Conservation (phyloP, 2,113 vertebrate genomes). For the Oxyura jamaicensis region DNA sequence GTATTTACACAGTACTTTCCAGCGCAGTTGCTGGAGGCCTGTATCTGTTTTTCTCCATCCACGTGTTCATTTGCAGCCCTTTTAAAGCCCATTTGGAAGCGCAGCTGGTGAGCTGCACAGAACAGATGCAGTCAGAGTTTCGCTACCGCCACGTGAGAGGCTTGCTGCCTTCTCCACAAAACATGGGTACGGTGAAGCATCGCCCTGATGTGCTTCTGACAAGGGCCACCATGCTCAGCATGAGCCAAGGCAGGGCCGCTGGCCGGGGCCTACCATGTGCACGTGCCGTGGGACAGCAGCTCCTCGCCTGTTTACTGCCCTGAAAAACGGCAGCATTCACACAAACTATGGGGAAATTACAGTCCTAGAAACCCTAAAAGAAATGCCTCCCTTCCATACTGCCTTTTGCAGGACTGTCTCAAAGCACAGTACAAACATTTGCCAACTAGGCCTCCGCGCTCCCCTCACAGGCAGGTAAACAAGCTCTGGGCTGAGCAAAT, state of each 20-base stretch:
- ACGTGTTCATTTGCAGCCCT: neutral
- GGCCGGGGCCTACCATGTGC: no score
- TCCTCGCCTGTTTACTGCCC: neutral
- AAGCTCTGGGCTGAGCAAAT: neutral
- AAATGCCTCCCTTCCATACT: fast-evolving
- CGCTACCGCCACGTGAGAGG: neutral
- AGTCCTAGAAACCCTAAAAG: neutral
- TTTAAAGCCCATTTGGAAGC: neutral
- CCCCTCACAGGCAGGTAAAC: slow-evolving; percentile 38
- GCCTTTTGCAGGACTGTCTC: neutral
- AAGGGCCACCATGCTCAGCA: neutral
- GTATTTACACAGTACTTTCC: neutral
- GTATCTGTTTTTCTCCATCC: neutral
- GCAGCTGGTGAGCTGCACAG: fast-evolving
- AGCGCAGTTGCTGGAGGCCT: neutral
- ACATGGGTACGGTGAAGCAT: neutral
- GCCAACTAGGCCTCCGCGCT: neutral
- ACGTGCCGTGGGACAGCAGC: neutral
- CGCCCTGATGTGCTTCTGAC: neutral
- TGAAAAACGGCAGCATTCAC: neutral
- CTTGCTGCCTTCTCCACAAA: neutral
- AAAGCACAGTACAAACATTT: neutral
- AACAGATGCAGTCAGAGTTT: fast-evolving
- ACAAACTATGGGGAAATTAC: neutral
- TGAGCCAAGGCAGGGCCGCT: neutral